These are phyloP conservation scores for Craseonycteris thonglongyai DNA, from an alignment of 2,113 vertebrate species.

Conservation along the genomic window DNA sequence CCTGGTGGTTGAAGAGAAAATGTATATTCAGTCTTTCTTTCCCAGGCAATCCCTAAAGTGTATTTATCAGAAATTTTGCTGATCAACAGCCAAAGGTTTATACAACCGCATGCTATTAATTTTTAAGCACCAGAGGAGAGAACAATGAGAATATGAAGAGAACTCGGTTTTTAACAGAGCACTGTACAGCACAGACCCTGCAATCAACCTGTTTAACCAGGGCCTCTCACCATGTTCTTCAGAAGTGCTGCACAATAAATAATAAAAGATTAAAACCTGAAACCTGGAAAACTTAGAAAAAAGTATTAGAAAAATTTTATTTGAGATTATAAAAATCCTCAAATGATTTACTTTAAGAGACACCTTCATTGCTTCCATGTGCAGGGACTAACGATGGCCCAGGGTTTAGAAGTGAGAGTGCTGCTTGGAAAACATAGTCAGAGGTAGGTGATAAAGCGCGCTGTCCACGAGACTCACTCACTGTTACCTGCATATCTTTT, in stretches of 20 bases:
- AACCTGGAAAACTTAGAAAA: slow-evolving; percentile 86
- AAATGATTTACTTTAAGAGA: slow-evolving; percentile 85
- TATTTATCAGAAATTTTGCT: slow-evolving; percentile 69
- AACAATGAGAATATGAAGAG: slow-evolving; percentile 27
- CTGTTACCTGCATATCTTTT: slow-evolving; percentile 73
- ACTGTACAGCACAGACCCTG: neutral
- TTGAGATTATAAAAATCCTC: slow-evolving; percentile 84
- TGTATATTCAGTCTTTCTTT: slow-evolving; percentile 55
- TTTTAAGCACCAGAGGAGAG: slow-evolving; percentile 9
- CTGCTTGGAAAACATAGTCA: slow-evolving; percentile 72
- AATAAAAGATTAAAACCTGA: slow-evolving; percentile 88
- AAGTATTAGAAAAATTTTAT: slow-evolving; percentile 87
- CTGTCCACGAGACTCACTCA: slow-evolving; percentile 51
- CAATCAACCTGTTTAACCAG: slow-evolving; percentile 54
- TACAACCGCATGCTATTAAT: neutral
- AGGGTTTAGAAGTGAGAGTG: slow-evolving; percentile 41
- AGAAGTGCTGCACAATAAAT: slow-evolving; percentile 81
- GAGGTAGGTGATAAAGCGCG: slow-evolving; percentile 78
- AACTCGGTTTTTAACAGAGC: slow-evolving; percentile 50
- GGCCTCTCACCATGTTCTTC: slow-evolving; percentile 72
- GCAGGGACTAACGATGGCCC: slow-evolving; percentile 77
- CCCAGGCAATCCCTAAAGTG: slow-evolving; percentile 5
- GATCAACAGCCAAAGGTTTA: slow-evolving; percentile 27
- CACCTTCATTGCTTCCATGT: slow-evolving; percentile 85
- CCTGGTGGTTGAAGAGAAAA: slow-evolving; percentile 62